Conservation (phyloP, 2,888 invertebrate genomes). For the Nebria salina region DNA sequence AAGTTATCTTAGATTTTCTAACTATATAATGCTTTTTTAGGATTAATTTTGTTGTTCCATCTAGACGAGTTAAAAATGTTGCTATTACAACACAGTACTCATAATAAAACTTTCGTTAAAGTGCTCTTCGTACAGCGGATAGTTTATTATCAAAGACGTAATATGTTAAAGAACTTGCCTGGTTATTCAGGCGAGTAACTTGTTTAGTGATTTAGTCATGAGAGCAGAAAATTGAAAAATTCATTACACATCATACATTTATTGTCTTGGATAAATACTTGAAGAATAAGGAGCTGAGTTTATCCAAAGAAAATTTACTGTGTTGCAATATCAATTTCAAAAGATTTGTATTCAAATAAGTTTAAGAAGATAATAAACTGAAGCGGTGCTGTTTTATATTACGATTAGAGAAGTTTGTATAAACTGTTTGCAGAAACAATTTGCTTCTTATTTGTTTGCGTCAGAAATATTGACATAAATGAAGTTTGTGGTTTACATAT, state of each 20-base stretch:
- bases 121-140: not conserved
- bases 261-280: not conserved
- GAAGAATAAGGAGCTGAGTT: not conserved
- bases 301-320: too few species aligned
- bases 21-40: not conserved
- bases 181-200: not conserved
- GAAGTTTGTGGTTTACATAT: too few species aligned
- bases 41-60: not conserved
- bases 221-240: not conserved
- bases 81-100: not conserved
- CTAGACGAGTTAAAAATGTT: not conserved
- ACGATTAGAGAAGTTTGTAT: too few species aligned
- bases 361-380: too few species aligned
- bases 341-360: too few species aligned
- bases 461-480: too few species aligned
- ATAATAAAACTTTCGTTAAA: not conserved
- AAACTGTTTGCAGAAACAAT: too few species aligned
- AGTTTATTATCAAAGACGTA: slow-evolving; percentile 1
- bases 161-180: not conserved
- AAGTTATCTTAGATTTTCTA: not conserved
- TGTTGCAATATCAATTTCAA: too few species aligned
- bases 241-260: not conserved
- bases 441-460: too few species aligned
- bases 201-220: slow-evolving; percentile 4
- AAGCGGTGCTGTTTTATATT: too few species aligned